Evolutionary conservation across 35 echinoderm and acorn worm species (phyloP).

Genomic region (Acanthaster planci): DNA sequence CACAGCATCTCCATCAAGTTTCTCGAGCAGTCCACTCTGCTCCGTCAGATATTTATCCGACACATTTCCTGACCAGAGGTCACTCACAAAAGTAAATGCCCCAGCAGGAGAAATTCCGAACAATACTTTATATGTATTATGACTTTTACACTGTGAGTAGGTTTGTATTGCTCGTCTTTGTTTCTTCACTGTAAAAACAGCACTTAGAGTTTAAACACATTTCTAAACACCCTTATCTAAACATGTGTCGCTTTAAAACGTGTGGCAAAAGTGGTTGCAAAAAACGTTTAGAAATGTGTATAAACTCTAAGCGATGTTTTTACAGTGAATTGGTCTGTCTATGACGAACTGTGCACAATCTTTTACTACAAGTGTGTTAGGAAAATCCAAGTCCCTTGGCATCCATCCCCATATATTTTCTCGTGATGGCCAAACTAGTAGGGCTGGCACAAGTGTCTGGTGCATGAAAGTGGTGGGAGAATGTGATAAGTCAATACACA

Average conservation of each 20-base stretch:
- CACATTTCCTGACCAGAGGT: constrained; percentile 50
- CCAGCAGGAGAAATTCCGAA: constrained; percentile 48
- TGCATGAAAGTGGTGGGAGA: constrained; percentile 40
- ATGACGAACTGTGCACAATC: constrained; percentile 59
- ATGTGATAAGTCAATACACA: too few species aligned
- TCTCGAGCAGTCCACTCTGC: constrained; percentile 33
- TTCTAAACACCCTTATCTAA: too few species aligned
- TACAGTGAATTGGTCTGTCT: constrained; percentile 35
- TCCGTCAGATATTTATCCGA: constrained; percentile 58
- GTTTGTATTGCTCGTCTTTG: constrained; percentile 50
- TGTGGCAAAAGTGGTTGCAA: too few species aligned
- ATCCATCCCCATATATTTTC: constrained; percentile 3
- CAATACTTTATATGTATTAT: constrained; percentile 57
- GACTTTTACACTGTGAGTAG: constrained; percentile 55
- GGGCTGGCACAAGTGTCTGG: constrained; percentile 42
- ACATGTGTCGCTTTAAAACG: too few species aligned
- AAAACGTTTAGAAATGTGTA: too few species aligned
- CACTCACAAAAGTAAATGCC: constrained; percentile 43
- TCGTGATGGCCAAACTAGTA: constrained; percentile 56
- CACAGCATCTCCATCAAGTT: constrained; percentile 53
- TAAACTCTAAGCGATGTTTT: too few species aligned
- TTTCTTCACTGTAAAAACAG: too few species aligned
- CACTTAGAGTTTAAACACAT: too few species aligned
- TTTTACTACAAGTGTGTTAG: constrained; percentile 38
- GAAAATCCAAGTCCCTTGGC: constrained; percentile 47